Evolutionary conservation across 2,888 invertebrate species (phyloP).

Genomic region (Conchocele bisecta): DNA sequence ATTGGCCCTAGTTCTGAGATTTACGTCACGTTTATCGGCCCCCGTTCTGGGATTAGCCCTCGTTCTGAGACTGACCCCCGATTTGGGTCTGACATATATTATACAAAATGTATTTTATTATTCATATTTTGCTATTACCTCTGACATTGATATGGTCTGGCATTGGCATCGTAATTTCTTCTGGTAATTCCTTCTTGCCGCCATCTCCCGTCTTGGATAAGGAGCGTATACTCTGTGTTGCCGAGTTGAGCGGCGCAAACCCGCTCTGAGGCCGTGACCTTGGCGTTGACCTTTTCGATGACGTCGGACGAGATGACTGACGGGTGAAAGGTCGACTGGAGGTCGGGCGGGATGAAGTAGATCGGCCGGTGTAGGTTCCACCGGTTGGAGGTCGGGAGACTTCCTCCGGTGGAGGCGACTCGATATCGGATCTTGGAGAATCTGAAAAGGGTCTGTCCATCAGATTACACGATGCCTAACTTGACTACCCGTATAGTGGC

Average conservation of each 20-base stretch:
- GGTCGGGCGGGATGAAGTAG: background rate
- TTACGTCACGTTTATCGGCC: too few relatives aligned
- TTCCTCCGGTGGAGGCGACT: slow-evolving; percentile 30
- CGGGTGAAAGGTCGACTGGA: background rate
- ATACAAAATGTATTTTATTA: too few relatives aligned
- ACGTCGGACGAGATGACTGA: slow-evolving; percentile 7
- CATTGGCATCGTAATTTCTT: slow-evolving; percentile 55
- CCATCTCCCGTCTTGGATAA: slow-evolving; percentile 32
- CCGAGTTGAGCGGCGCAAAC: slow-evolving; percentile 55
- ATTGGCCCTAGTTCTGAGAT: too few relatives aligned
- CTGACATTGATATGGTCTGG: slow-evolving; percentile 54
- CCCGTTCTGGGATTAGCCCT: too few relatives aligned
- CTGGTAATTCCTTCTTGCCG: slow-evolving; percentile 34
- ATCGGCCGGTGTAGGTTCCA: background rate
- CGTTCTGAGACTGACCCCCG: too few relatives aligned
- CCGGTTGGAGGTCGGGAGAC: slow-evolving; percentile 39
- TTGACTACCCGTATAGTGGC: too few relatives aligned
- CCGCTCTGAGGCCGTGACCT: slow-evolving; percentile 15
- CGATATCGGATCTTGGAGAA: slow-evolving; percentile 66
- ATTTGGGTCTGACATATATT: too few relatives aligned
- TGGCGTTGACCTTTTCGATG: slow-evolving; percentile 7
- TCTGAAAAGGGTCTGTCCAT: slow-evolving; percentile 44
- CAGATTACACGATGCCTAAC: too few relatives aligned
- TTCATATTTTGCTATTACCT: too few relatives aligned
- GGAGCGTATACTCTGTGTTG: background rate